Evolutionary conservation across 2,888 invertebrate genomes (phyloP).

Genomic region (Crematogaster levior): DNA sequence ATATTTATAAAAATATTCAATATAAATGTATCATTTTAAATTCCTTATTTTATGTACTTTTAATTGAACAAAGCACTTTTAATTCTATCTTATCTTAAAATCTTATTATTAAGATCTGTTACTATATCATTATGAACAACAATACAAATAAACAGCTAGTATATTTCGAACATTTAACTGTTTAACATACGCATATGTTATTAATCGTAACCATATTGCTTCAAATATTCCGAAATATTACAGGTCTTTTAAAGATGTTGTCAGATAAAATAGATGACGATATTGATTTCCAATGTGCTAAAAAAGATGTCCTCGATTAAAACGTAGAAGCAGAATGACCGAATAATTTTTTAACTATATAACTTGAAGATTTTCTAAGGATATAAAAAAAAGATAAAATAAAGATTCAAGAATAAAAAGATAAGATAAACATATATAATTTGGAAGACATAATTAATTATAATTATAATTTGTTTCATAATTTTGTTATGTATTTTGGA

Average conservation of each 20-base stretch:
- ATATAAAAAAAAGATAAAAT: background rate
- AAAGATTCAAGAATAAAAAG: background rate
- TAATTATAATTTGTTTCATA: slow-evolving; percentile 3
- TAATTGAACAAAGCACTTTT: background rate
- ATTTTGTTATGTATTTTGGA: background rate
- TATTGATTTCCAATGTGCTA: slow-evolving; percentile 9
- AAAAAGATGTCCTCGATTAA: background rate
- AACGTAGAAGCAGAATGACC: background rate
- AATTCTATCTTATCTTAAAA: background rate
- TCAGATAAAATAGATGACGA: slow-evolving; percentile 17
- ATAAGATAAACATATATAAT: background rate
- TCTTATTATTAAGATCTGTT: background rate
- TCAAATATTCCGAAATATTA: slow-evolving; percentile 14
- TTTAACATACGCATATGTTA: background rate
- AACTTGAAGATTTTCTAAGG: background rate
- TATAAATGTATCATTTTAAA: background rate
- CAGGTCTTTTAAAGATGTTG: background rate
- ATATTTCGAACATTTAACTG: background rate
- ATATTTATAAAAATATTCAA: background rate
- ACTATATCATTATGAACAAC: background rate
- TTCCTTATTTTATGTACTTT: background rate
- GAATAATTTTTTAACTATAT: slow-evolving; percentile 1
- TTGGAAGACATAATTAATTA: too few species aligned
- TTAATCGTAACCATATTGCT: background rate
- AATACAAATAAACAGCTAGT: background rate